A percentile compares a stretch with the other conserved stretches of the same genome.
phyloP scores from a whole-genome alignment of 2,797 vertebrate genomes.

The Discoglossus pictus region DNA sequence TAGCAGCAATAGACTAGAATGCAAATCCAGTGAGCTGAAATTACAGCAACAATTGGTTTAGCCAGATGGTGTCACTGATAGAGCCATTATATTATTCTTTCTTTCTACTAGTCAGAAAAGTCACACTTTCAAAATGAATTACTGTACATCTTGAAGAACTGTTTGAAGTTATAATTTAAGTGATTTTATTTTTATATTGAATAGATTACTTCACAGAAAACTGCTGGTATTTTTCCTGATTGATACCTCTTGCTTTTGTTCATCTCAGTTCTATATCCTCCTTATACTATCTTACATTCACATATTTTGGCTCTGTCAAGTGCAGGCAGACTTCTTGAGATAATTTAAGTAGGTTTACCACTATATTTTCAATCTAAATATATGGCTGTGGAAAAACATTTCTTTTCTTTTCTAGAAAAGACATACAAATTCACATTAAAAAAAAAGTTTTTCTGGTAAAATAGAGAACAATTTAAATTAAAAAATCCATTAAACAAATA shows the following conservation, averaged over 20 bases:
- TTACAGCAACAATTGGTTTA: constrained; percentile 46
- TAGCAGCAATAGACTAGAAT: constrained; percentile 21
- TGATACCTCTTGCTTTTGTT: not conserved
- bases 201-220: not conserved
- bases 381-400: no score
- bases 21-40: constrained; percentile 39
- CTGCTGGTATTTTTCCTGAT: not conserved
- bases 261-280: not conserved
- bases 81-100: constrained; percentile 41
- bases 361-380: no score
- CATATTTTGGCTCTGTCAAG: not conserved
- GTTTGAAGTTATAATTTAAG: constrained; percentile 28
- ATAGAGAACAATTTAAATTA: no score
- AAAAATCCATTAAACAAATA: no score
- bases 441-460: no score
- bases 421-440: no score
- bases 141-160: constrained; percentile 16
- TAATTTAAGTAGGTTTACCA: no score
- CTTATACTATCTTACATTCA: not conserved
- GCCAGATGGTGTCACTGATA: constrained; percentile 46
- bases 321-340: no score
- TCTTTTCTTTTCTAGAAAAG: no score
- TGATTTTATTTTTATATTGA: constrained; percentile 27
- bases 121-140: constrained; percentile 43
- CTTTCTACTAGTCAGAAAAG: constrained; percentile 13